Evolutionary conservation across 2,113 vertebrate species (phyloP), one percentile per base, ranked within the genome.

Genomic region (Isichthys henryi): DNA sequence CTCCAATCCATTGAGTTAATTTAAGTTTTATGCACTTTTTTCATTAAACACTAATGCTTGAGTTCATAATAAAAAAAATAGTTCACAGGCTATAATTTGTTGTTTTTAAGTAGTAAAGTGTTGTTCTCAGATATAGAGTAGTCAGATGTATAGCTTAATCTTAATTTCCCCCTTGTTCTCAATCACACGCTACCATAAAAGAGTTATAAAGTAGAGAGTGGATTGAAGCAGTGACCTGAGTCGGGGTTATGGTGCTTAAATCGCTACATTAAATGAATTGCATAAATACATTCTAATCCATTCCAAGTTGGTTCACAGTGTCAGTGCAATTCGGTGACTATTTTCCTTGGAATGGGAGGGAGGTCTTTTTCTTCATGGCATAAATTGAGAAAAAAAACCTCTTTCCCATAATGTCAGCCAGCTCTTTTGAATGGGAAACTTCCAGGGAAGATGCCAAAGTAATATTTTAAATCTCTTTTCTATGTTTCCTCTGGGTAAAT

Each of bases 381-480:
- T 66, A 66, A 15, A 50, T 23, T 86, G 19, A 43, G n/a, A 80
- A 31, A 80, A 31, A 80, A 43, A 80, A 43, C 15, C 27, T 46
- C 23, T 45, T 70, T 48, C 45, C 23, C 53, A 50, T 48, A 35
- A 50, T 46, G 84, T 19, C 13, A 23, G 31, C 62, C 46, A 43
- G 48, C 86, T 50, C 80, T 52, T 80, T 35, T 88, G 70, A n/a
- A 82, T 80, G 70, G 46, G 56, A 45, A 50, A 45, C 8, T 53
- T 48, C 85, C 86, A 90, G 49, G 88, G 49, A 86, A 50, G 83
- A 86, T 50, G 83, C 83, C 45, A 86, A 86, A 86, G 48, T 31
- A 52, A 86, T 31, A 77, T 83, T 90, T 90, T 53, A 27, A 74
- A 39, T 39, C 58, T 43, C 52, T 56, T n/a, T 48, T 62, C 50